phyloP scores from a whole-genome alignment of 2,113 vertebrate species.

The Pardalotus punctatus region DNA sequence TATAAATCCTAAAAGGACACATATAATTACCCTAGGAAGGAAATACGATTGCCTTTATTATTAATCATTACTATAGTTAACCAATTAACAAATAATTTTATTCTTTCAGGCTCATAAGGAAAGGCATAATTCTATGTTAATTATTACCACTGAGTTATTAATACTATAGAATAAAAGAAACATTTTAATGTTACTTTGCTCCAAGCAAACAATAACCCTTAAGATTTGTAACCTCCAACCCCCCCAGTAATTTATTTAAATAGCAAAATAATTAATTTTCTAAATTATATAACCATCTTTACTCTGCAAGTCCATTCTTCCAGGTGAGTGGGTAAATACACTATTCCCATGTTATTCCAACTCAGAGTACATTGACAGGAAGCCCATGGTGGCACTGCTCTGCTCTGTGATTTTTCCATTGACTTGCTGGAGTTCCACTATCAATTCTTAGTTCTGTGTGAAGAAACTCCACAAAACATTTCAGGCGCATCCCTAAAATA shows the following conservation, averaged over 20 bases:
- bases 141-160: conserved; percentile 17
- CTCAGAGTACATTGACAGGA: background rate
- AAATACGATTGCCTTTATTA: conserved; percentile 44
- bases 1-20: conserved; percentile 20
- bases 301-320: background rate
- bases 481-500: background rate
- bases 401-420: background rate
- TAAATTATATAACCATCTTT: background rate
- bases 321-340: background rate
- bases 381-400: background rate
- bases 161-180: conserved; percentile 21
- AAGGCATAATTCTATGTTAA: background rate
- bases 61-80: conserved; percentile 36
- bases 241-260: background rate
- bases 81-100: conserved; percentile 44
- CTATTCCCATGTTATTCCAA: background rate
- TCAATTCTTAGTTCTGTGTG: background rate
- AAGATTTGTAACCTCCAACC: background rate
- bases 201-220: background rate
- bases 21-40: background rate
- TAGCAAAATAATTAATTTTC: background rate
- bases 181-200: conserved; percentile 8
- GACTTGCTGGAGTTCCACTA: background rate
- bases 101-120: conserved; percentile 16
- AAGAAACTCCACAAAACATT: background rate